Evolutionary conservation across 2,888 invertebrate genomes (phyloP).

Genomic region (Cepaea hortensis): DNA sequence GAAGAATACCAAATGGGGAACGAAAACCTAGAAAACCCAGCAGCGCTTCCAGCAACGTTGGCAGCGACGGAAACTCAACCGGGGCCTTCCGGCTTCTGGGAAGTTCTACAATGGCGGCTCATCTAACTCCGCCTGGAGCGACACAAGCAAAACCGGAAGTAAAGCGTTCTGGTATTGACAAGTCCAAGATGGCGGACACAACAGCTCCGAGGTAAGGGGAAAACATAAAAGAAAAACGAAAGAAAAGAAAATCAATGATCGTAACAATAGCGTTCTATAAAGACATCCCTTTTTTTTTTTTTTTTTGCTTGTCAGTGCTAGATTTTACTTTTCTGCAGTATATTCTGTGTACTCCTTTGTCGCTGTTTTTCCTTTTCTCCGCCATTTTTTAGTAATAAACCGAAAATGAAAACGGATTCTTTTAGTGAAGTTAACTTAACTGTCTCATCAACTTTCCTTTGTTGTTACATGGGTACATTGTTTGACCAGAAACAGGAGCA

Average conservation of each 20-base stretch:
- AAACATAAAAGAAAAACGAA: neutral
- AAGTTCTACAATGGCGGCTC: constrained; percentile 26
- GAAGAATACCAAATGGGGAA: constrained; percentile 50
- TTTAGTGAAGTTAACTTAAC: too few relatives aligned
- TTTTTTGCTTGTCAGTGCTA: neutral
- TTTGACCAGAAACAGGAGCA: too few relatives aligned
- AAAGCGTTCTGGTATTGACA: constrained; percentile 43
- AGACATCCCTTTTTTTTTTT: neutral
- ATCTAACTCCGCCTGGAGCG: constrained; percentile 24
- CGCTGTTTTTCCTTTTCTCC: too few relatives aligned
- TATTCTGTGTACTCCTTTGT: too few relatives aligned
- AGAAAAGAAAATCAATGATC: constrained; percentile 6
- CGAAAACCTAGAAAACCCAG: constrained; percentile 50
- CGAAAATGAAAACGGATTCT: too few relatives aligned
- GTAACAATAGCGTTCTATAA: neutral
- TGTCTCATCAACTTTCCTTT: too few relatives aligned
- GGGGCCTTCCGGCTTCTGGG: constrained; percentile 49
- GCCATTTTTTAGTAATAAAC: too few relatives aligned
- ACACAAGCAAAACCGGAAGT: constrained; percentile 42
- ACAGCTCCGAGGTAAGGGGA: constrained; percentile 27
- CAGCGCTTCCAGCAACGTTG: constrained; percentile 28
- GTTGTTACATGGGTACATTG: too few relatives aligned
- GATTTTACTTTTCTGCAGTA: too few relatives aligned
- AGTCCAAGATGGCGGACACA: constrained; percentile 33
- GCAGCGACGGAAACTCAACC: constrained; percentile 21